phyloP scores from a whole-genome alignment of 1,140 invertebrate species.

The Meteorus sp. region DNA sequence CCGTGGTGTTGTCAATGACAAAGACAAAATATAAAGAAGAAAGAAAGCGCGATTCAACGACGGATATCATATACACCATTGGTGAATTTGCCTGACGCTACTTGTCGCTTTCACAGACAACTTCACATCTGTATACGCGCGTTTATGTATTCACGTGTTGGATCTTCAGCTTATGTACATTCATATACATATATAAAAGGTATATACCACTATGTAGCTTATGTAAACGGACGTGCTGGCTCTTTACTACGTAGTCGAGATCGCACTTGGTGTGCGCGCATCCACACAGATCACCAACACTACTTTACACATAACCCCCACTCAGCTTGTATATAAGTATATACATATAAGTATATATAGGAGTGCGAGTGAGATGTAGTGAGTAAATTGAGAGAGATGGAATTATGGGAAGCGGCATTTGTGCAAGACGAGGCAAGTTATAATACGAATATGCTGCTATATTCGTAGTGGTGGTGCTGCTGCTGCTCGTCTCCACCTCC shows the following conservation, averaged over 20 bases:
- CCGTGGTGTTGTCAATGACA: too few species aligned
- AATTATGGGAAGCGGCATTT: neutral
- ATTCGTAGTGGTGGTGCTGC: too few species aligned
- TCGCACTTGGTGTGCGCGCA: constrained; percentile 2
- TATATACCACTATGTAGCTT: neutral
- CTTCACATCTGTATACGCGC: neutral
- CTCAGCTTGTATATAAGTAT: neutral
- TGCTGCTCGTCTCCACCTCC: too few species aligned
- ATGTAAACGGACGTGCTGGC: constrained; percentile 21
- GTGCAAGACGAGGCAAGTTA: constrained; percentile 1
- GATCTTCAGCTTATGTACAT: too few species aligned
- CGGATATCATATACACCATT: neutral
- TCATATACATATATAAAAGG: neutral
- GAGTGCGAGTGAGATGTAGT: neutral
- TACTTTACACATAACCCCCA: neutral
- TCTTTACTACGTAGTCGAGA: constrained; percentile 26
- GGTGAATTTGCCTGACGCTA: neutral
- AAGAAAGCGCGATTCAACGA: too few species aligned
- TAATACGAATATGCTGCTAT: too few species aligned
- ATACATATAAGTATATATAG: too few species aligned
- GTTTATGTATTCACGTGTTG: too few species aligned
- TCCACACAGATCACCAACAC: neutral
- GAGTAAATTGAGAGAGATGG: neutral
- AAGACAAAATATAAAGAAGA: too few species aligned
- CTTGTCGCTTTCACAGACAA: neutral